Conservation (phyloP, 2,888 invertebrate genomes). For the Lordiphosa andalusiaca region DNA sequence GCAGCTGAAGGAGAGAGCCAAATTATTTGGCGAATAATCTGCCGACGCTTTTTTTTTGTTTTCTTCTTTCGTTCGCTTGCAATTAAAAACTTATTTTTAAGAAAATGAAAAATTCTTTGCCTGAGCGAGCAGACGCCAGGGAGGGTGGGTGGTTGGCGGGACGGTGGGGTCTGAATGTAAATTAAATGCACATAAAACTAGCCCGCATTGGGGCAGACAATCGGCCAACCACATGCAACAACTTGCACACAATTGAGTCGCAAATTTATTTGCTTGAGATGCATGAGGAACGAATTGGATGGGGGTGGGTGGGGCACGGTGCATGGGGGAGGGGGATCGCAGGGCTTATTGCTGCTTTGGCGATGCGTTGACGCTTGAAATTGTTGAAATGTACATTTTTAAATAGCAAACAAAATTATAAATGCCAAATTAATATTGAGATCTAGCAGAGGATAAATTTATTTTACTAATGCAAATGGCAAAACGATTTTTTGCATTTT, state of each 20-base stretch:
- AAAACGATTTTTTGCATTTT: too few species aligned
- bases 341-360: conserved; percentile 45
- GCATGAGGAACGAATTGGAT: conserved; percentile 6
- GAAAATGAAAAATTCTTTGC: conserved; percentile 25
- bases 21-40: conserved; percentile 80
- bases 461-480: too few species aligned
- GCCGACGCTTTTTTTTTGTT: conserved; percentile 35
- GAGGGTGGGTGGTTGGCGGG: conserved; percentile 8
- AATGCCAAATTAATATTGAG: conserved; percentile 64
- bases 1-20: conserved; percentile 41
- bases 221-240: conserved; percentile 42
- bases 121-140: conserved; percentile 10
- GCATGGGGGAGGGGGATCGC: conserved; percentile 10
- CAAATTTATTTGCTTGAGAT: conserved; percentile 62
- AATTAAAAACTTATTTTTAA: conserved; percentile 74
- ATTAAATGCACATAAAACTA: conserved; percentile 67
- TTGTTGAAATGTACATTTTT: conserved; percentile 64
- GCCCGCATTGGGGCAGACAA: conserved; percentile 53
- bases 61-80: conserved; percentile 34
- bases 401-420: conserved; percentile 52
- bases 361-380: conserved; percentile 66
- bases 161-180: conserved; percentile 30
- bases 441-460: too few species aligned
- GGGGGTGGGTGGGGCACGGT: background rate
- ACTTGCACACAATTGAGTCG: conserved; percentile 59